Evolutionary conservation across 2,113 vertebrate species (phyloP), one percentile per base, ranked within the genome.

Genomic region (Mesoclemmys tuberculata): DNA sequence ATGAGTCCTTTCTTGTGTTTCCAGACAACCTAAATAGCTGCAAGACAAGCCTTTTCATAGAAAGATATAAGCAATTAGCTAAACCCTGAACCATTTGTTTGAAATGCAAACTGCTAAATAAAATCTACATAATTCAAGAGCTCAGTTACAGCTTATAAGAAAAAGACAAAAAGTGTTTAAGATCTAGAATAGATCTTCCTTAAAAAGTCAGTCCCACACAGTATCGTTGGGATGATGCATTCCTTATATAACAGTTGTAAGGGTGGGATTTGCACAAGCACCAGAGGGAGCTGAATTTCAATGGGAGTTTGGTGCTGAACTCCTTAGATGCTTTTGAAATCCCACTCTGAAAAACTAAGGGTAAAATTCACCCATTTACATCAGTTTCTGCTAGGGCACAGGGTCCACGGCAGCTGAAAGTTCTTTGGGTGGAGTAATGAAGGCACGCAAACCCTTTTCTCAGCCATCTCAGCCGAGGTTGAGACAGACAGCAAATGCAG

Each of bases 221-320:
- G 61, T 35, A 68, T n/a, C 35, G n/a, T 14, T n/a, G 48, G 19
- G n/a, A 29, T 68, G 64, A 83, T 38, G 38, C 64, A 19, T 35
- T 88, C 49, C 1, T 51, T 79, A 80, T 56, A 77, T 10, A 71
- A 38, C 8, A 61, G 51, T 1, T 29, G 24, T 46, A 80, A 56
- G 38, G 54, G 6, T 0, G 0, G 1, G 1, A 14, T 87, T 94
- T 90, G 89, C 10, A 0, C 75, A 46, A 27, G n/a, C 27, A 51
- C 56, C 35, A 55, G 35, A 87, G 61, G 61, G 5, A 93, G 54
- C 9, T 77, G 71, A 48, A 80, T 0, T 56, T 75, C 41, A 41
- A 75, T 7, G 38, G 68, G 35, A 26, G 38, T 26, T 74, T 75
- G 11, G 38, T 44, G 11, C 9, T 44, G 71, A 44, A 38, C 10